Evolutionary conservation across 2,113 vertebrate species (phyloP), one percentile per base, ranked within the genome.

Genomic region (Capra hircus): DNA sequence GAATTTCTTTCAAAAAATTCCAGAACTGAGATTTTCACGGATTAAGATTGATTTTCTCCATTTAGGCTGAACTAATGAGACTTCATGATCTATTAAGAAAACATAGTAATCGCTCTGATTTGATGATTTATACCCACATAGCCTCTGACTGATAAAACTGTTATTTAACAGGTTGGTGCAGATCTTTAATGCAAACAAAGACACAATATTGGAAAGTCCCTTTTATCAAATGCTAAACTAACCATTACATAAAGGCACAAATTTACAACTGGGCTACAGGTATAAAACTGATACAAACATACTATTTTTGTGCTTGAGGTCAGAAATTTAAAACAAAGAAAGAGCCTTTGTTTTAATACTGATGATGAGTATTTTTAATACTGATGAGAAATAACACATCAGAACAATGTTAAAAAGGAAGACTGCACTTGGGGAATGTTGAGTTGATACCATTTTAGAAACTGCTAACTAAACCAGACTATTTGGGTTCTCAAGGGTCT

Each of bases 401-500:
- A 81, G 12, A 77, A 77, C n/a, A 90, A 50, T 52, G 55, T 84
- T 77, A 87, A 96, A 94, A 78, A 86, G 33, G 40, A 30, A 89
- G 40, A 77, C 19, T 62, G 28, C 33, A 89, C 67, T 43, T 89
- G 82, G 60, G 36, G 13, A 96, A 59, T 8, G 25, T 92, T 89
- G 96, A 60, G 25, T 45, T 77, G 84, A 28, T 89, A 77, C 60
- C 48, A 83, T 86, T 95, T 97, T 85, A 97, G 81, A 80, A 94
- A 84, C 10, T 90, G 81, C 62, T 83, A 83, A 89, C 57, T 59
- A 88, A 71, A 71, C 74, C 36, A 92, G n/a, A 28, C 45, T 84
- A 90, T 92, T 8, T 88, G 50, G 85, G 50, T 60, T 91, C 77
- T 83, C 45, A 33, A 85, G 84, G 80, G 55, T 36, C 83, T 80